These are phyloP conservation scores for Spilosoma lubricipeda DNA, from an alignment of 2,888 invertebrate genomes.

Conservation along the genomic window DNA sequence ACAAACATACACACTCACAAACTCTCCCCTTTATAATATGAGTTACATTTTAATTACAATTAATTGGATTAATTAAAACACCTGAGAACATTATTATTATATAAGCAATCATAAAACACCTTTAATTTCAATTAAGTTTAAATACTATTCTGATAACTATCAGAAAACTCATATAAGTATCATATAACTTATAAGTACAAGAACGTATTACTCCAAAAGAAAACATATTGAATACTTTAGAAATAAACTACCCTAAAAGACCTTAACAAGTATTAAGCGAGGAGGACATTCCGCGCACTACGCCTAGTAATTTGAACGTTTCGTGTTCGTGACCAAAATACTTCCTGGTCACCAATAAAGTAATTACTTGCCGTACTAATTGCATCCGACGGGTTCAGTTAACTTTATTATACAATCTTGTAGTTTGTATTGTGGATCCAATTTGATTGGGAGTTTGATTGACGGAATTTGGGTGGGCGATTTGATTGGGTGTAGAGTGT, in stretches of 20 bases:
- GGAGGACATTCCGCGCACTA: constrained; percentile 35
- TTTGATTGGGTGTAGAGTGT: constrained; percentile 7
- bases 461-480: constrained; percentile 13
- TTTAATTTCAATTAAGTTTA: too few relatives aligned
- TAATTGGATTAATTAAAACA: too few relatives aligned
- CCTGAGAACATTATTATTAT: too few relatives aligned
- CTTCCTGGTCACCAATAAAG: constrained; percentile 53
- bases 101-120: too few relatives aligned
- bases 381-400: constrained; percentile 51
- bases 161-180: too few relatives aligned
- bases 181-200: neutral
- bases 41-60: too few relatives aligned
- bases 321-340: constrained; percentile 48
- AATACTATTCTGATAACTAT: too few relatives aligned
- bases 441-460: constrained; percentile 23
- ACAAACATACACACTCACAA: too few relatives aligned
- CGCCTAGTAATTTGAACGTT: constrained; percentile 29
- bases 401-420: constrained; percentile 50
- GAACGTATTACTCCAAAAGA: neutral
- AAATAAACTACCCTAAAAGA: constrained; percentile 32
- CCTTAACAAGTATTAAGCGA: constrained; percentile 37
- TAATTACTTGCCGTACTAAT: constrained; percentile 48
- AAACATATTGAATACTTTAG: constrained; percentile 36
- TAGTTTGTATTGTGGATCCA: constrained; percentile 37
- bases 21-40: too few relatives aligned